Evolutionary conservation across 2,113 vertebrate species (phyloP).

Genomic region (Corythaeola cristata): DNA sequence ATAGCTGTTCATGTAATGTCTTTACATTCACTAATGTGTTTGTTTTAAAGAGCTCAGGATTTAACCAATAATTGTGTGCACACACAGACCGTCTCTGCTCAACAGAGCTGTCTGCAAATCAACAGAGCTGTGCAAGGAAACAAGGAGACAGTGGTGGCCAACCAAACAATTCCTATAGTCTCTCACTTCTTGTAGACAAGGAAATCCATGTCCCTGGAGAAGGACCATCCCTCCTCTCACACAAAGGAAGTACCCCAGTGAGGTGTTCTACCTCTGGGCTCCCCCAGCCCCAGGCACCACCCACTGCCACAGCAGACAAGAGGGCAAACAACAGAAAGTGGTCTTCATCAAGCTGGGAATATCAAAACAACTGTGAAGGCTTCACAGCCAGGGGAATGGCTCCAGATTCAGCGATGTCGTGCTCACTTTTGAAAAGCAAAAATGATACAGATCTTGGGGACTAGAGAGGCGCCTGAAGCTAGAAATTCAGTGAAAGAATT

Average conservation of each 20-base stretch:
- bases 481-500: not conserved
- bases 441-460: not conserved
- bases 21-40: not conserved
- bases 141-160: not conserved
- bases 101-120: not conserved
- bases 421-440: not conserved
- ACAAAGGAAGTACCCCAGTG: rapidly evolving
- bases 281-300: not conserved
- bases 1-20: not conserved
- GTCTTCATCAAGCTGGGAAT: not conserved
- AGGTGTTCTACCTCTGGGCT: not conserved
- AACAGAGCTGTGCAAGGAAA: not conserved
- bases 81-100: not conserved
- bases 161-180: not conserved
- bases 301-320: not conserved
- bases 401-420: not conserved
- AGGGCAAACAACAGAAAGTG: not conserved
- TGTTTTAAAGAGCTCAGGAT: not conserved
- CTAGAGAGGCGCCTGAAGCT: conserved; percentile 23
- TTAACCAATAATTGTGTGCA: not conserved
- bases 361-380: not conserved
- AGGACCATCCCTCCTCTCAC: not conserved
- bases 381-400: not conserved
- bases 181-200: not conserved
- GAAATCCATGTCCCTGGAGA: not conserved